A percentile compares a stretch with the other conserved stretches of the same genome.
Evolutionary conservation across 2,797 vertebrate genomes (phyloP).

Genomic region (Bovichtus variegatus): DNA sequence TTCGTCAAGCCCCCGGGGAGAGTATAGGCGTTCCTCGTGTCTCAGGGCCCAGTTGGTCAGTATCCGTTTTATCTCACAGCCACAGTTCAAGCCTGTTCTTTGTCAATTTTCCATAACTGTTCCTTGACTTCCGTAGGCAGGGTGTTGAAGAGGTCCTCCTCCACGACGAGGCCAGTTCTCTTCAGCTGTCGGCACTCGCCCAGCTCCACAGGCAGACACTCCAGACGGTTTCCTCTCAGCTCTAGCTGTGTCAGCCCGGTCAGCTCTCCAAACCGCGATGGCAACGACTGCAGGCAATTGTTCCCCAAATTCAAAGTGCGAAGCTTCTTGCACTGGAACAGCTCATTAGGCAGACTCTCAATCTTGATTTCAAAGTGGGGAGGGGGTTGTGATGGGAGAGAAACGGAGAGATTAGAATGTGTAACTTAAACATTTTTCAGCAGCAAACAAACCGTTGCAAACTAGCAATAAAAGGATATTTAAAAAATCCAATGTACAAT

Average conservation of each 20-base stretch:
- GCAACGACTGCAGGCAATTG: constrained; percentile 94
- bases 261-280: constrained; percentile 96
- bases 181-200: constrained; percentile 95
- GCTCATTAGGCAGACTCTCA: constrained; percentile 93
- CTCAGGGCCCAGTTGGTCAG: constrained; percentile 3
- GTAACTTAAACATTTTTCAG: not conserved
- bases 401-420: not conserved
- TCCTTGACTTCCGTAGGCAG: constrained; percentile 96
- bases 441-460: constrained; percentile 9
- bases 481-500: not conserved
- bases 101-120: constrained; percentile 94
- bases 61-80: constrained; percentile 9
- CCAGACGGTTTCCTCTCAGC: constrained; percentile 95
- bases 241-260: constrained; percentile 94
- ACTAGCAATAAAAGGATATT: not conserved
- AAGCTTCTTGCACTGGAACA: constrained; percentile 98
- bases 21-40: not conserved
- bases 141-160: constrained; percentile 97
- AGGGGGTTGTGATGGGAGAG: not conserved
- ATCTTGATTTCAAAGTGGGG: constrained; percentile 83
- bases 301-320: constrained; percentile 95
- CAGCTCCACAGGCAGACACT: constrained; percentile 97
- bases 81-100: constrained; percentile 90
- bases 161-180: constrained; percentile 93
- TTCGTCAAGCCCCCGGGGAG: constrained; percentile 17